Conservation (phyloP, 1,140 invertebrate species). For the Drosophila takahashii region DNA sequence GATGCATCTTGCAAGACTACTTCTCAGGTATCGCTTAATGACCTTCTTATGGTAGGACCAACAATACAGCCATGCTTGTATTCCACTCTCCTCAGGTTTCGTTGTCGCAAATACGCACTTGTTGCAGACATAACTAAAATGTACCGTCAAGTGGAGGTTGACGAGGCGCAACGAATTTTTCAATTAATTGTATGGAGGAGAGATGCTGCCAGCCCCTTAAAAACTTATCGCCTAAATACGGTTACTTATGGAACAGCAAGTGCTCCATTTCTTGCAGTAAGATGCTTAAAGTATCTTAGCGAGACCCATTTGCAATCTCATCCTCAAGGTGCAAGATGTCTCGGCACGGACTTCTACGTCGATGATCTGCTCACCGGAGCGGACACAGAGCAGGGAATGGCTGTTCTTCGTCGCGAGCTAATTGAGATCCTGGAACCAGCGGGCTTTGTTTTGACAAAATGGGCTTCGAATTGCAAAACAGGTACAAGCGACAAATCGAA, state of each 20-base stretch:
- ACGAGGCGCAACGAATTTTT: background rate
- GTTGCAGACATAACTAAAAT: conserved; percentile 63
- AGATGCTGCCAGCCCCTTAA: background rate
- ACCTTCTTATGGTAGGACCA: background rate
- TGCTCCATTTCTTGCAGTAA: too few relatives aligned
- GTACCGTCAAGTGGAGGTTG: background rate
- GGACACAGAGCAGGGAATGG: too few relatives aligned
- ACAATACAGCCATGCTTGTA: too few relatives aligned
- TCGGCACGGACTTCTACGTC: too few relatives aligned
- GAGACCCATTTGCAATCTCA: background rate
- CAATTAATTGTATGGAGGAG: background rate
- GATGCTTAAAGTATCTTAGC: too few relatives aligned
- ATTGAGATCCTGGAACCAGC: too few relatives aligned
- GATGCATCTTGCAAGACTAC: conserved; percentile 7
- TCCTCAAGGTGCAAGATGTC: background rate
- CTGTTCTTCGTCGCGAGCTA: too few relatives aligned
- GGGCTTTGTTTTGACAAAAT: too few relatives aligned
- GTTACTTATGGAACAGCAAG: background rate
- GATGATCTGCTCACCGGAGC: too few relatives aligned
- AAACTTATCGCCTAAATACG: background rate
- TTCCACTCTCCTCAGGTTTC: conserved; percentile 73
- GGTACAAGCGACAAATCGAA: too few relatives aligned
- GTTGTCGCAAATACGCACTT: conserved; percentile 77
- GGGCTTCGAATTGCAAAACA: too few relatives aligned
- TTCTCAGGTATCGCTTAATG: conserved; percentile 1